Conservation (phyloP, 2,113 vertebrate genomes). For the Prunella fulvescens region DNA sequence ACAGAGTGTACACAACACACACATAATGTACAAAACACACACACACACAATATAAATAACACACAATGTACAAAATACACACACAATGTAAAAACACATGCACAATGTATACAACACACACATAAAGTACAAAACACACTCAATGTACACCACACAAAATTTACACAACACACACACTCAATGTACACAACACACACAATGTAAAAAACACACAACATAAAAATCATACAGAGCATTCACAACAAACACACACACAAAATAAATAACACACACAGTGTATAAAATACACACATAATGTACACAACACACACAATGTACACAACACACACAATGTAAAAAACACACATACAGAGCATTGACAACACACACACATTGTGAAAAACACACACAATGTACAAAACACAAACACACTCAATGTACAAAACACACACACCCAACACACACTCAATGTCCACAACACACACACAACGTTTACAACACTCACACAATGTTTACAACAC, state of each 20-base stretch:
- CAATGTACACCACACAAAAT: no score
- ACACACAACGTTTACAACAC: background rate
- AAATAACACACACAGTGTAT: no score
- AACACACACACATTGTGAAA: background rate
- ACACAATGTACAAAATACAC: no score
- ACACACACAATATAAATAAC: background rate
- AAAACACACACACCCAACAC: background rate
- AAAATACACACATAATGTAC: background rate
- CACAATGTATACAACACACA: background rate
- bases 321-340: background rate
- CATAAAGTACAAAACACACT: no score
- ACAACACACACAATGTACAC: background rate
- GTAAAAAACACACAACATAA: background rate
- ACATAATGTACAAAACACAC: background rate
- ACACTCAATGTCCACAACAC: background rate
- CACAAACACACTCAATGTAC: background rate
- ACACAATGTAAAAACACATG: no score
- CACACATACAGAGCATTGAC: background rate
- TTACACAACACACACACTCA: background rate
- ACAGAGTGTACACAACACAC: no score
- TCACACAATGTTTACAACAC: background rate
- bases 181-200: background rate
- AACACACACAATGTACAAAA: background rate
- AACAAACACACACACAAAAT: background rate
- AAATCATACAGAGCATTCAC: background rate